These are phyloP conservation scores for human DNA, from an alignment of 2,113 vertebrate species.

Conservation along the genomic window GRCh38 chr14:23805501-23806000, in stretches of 20 bases:
- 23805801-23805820: background rate
- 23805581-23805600: no score
- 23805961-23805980: background rate
- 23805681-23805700: background rate
- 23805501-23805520: no score
- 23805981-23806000: background rate
- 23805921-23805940: background rate
- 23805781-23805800: background rate
- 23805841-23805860: background rate
- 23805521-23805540: no score
- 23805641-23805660: background rate
- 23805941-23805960: background rate
- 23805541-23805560: no score
- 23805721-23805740: background rate
- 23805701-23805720: background rate
- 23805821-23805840: background rate
- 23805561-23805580: no score
- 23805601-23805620: no score
- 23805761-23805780: background rate
- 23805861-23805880: background rate
- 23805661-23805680: background rate
- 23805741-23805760: background rate
- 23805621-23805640: background rate
- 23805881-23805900: background rate
- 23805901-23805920: background rate